Conservation (phyloP, 2,888 invertebrate species). For the Acrobeloides nanus region DNA sequence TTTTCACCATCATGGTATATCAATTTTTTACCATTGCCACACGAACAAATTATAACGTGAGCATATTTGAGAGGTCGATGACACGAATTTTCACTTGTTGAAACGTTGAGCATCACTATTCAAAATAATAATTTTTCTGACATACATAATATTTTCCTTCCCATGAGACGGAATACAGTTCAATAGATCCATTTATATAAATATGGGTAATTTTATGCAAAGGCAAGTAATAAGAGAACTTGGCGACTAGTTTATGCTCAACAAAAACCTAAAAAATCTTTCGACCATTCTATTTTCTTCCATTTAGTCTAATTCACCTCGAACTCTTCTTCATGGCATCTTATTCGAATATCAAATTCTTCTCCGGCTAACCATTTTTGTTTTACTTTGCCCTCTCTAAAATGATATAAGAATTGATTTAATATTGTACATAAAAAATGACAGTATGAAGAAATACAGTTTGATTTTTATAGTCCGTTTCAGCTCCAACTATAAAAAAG, state of each 20-base stretch:
- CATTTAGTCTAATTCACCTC: constrained; percentile 30
- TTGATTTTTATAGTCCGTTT: no score
- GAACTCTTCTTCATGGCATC: constrained; percentile 47
- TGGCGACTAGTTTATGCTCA: constrained; percentile 48
- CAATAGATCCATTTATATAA: constrained; percentile 42
- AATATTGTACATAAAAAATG: no score
- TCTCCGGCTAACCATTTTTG: no score
- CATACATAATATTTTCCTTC: constrained; percentile 50
- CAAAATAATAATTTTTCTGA: not conserved
- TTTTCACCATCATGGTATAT: no score
- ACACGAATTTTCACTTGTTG: no score
- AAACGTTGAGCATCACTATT: not conserved
- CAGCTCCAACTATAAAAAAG: no score
- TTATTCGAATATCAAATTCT: constrained; percentile 50
- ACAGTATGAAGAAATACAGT: no score
- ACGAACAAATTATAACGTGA: no score
- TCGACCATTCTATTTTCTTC: no score
- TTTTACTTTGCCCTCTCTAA: constrained; percentile 29
- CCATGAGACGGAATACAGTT: constrained; percentile 41
- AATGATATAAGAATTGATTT: no score
- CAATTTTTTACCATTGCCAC: no score
- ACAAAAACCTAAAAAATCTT: constrained; percentile 41
- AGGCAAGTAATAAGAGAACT: constrained; percentile 49
- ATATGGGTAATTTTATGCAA: constrained; percentile 27
- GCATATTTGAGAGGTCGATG: no score